Evolutionary conservation across 2,797 vertebrate species (phyloP), one percentile per base, ranked within the genome.

Genomic region (Threskiornis aethiopicus): DNA sequence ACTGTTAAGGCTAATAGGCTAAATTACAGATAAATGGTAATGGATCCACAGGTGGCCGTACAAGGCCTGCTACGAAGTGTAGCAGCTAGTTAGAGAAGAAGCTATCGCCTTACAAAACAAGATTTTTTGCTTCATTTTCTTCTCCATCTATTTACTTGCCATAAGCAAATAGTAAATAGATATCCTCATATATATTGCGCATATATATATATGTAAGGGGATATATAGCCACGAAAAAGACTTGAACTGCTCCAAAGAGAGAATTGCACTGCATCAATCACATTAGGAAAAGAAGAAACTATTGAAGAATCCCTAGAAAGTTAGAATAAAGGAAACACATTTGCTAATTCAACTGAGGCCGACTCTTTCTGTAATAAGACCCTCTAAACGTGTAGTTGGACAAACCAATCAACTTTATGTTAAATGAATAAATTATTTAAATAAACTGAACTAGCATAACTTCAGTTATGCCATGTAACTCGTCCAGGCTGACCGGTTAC

Each of bases 1-100:
- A 55, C 41, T 26, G 87, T 91, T 95, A 94, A 90, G 86, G 66
- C 58, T 94, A 46, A 94, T 87, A 55, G 59, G 19, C 35, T 64
- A 59, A 83, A 84, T 92, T 86, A n/a, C 24, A 70, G 93, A 93
- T 70, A 96, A 91, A 91, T 87, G n/a, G 11, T 64, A 84, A 65
- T 77, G 57, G 11, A 62, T 25, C 62, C 44, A 69, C 33, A 79
- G 31, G 77, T 84, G 86, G 90, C 62, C 44, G 73, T 67, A 61
- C 26, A 82, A 4, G 58, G 55, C 25, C 77, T 67, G 33, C 78
- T 70, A 26, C 1, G 1, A 77, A 66, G 22, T 44, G 11, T 29
- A 86, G 46, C 46, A 76, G 35, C 46, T 78, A 41, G 41, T 72
- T 37, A 66, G 54, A 84, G 39, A 9, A 88, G 47, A 77, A 49